Conservation (phyloP, 2,113 vertebrate genomes). For the Odontesthes bonariensis region DNA sequence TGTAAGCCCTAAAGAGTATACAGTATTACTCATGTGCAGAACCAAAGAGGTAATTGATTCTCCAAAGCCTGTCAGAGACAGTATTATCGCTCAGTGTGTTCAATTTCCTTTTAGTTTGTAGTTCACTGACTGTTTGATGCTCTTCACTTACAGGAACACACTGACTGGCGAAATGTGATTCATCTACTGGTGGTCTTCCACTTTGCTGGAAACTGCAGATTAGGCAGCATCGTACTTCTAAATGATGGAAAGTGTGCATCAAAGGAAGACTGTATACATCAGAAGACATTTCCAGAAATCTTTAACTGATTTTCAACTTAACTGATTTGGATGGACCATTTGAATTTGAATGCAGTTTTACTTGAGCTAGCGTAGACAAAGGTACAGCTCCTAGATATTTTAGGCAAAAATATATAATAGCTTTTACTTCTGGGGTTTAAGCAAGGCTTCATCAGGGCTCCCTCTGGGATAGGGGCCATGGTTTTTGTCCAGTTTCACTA, state of each 20-base stretch:
- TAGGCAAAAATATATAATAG: no score
- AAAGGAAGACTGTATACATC: slow-evolving; percentile 4
- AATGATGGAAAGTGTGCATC: slow-evolving; percentile 88
- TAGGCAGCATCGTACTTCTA: slow-evolving; percentile 91
- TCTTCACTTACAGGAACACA: slow-evolving; percentile 81
- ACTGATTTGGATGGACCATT: neutral
- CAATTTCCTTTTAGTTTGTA: slow-evolving; percentile 8
- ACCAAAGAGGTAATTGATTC: slow-evolving; percentile 36
- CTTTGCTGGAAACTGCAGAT: slow-evolving; percentile 92
- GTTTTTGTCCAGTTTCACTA: no score
- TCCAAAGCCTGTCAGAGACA: slow-evolving; percentile 31
- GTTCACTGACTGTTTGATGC: slow-evolving; percentile 26
- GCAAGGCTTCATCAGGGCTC: no score
- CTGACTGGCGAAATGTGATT: slow-evolving; percentile 91
- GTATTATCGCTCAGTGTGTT: slow-evolving; percentile 18
- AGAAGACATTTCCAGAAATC: slow-evolving; percentile 84
- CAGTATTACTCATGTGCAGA: slow-evolving; percentile 33
- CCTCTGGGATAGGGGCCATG: no score
- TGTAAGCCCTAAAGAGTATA: slow-evolving; percentile 23
- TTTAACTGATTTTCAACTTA: no score
- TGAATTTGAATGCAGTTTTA: neutral
- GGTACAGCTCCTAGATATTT: no score
- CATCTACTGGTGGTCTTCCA: slow-evolving; percentile 91
- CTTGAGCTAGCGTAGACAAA: no score
- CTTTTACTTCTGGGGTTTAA: no score